These are phyloP conservation scores for Eupeodes corollae DNA, from an alignment of 1,140 invertebrate genomes.

Conservation along the genomic window DNA sequence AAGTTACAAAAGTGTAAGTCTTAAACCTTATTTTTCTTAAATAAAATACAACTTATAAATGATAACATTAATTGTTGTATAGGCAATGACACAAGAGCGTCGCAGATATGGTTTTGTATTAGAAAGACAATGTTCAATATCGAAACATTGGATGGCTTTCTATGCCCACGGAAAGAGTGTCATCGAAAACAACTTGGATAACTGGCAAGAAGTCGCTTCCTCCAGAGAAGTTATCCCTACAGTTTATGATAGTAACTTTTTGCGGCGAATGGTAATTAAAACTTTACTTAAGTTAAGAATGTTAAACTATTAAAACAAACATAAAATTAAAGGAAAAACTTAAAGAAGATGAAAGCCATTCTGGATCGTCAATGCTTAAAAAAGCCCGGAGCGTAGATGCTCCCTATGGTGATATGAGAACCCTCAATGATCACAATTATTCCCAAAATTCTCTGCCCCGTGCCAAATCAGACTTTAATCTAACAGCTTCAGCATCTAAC, in stretches of 20 bases:
- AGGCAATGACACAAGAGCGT: slow-evolving; percentile 90
- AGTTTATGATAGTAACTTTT: slow-evolving; percentile 22
- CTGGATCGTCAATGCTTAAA: slow-evolving; percentile 58
- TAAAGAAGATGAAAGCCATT: slow-evolving; percentile 40
- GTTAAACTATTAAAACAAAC: background rate
- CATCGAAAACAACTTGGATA: slow-evolving; percentile 69
- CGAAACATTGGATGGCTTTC: slow-evolving; percentile 84
- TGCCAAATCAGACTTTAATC: slow-evolving; percentile 77
- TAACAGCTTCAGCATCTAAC: slow-evolving; percentile 48
- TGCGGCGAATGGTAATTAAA: background rate
- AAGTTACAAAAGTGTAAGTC: slow-evolving; percentile 79
- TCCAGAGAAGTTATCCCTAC: slow-evolving; percentile 62
- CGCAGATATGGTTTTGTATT: slow-evolving; percentile 86
- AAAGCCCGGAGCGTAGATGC: slow-evolving; percentile 83
- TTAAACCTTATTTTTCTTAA: slow-evolving; percentile 5
- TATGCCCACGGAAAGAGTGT: slow-evolving; percentile 64
- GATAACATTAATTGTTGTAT: slow-evolving; percentile 7
- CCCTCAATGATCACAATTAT: slow-evolving; percentile 46
- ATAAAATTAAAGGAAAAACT: background rate
- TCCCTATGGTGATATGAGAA: slow-evolving; percentile 68
- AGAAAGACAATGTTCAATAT: slow-evolving; percentile 79
- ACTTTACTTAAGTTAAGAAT: too few relatives aligned
- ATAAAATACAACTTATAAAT: background rate
- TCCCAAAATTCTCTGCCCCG: slow-evolving; percentile 48
- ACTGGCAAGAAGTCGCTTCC: slow-evolving; percentile 78